Evolutionary conservation across 2,113 vertebrate species (phyloP).

Genomic region (Oreochromis aureus): DNA sequence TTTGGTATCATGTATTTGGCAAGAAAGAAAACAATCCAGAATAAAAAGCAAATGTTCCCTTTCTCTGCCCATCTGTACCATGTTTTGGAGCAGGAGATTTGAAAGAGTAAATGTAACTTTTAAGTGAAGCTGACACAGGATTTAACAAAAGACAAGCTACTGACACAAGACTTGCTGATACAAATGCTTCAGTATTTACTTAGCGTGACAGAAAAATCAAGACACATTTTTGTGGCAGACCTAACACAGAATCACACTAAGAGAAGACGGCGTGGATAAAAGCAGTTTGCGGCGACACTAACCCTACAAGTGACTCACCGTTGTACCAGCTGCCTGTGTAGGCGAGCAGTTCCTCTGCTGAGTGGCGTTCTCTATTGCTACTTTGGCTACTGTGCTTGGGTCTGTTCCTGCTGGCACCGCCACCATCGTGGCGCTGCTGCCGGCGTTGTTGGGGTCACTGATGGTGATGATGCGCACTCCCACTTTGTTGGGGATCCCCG

Average conservation of each 20-base stretch:
- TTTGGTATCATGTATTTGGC: not conserved
- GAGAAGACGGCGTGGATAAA: not conserved
- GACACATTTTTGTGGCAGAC: not conserved
- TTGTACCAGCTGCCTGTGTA: conserved; percentile 77
- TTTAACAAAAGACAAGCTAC: not conserved
- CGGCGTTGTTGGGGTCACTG: conserved; percentile 98
- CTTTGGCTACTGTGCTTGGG: conserved; percentile 99
- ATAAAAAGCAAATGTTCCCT: not conserved
- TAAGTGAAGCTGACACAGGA: not conserved
- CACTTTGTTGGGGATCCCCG: conserved; percentile 96
- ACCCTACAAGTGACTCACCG: conserved; percentile 75
- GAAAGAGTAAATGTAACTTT: not conserved
- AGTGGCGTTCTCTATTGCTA: conserved; percentile 98
- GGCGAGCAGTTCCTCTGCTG: conserved; percentile 92
- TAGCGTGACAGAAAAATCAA: not conserved
- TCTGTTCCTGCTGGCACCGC: conserved; percentile 96
- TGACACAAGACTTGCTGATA: not conserved
- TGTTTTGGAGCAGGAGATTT: not conserved
- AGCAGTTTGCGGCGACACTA: not conserved
- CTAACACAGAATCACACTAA: not conserved
- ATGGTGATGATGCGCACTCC: conserved; percentile 98
- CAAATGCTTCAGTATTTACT: not conserved
- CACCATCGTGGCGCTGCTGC: conserved; percentile 97
- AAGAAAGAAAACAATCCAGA: not conserved
- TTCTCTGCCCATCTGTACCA: not conserved